These are phyloP conservation scores for Luperina testacea DNA, from an alignment of 2,888 invertebrate genomes.

Conservation along the genomic window DNA sequence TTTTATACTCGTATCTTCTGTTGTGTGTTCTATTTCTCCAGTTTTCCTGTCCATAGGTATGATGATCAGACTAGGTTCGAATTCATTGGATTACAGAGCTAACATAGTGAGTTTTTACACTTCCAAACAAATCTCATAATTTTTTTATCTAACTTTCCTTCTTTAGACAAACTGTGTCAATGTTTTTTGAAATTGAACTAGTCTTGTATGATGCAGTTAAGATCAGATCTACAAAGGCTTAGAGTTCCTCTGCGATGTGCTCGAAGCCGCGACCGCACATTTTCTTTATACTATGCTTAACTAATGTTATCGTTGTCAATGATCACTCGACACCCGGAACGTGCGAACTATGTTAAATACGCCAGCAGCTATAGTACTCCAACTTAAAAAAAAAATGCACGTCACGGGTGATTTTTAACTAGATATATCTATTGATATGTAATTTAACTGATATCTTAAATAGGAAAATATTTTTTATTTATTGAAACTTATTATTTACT, in stretches of 20 bases:
- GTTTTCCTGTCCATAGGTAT: neutral
- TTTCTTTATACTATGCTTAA: slow-evolving; percentile 45
- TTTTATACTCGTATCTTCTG: slow-evolving; percentile 13
- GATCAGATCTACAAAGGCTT: slow-evolving; percentile 6
- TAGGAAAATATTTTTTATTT: slow-evolving; percentile 67
- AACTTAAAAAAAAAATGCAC: slow-evolving; percentile 9
- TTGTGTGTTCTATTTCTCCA: neutral
- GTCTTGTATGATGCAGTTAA: neutral
- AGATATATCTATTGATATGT: slow-evolving; percentile 58
- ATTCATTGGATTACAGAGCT: neutral
- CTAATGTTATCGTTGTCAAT: slow-evolving; percentile 38
- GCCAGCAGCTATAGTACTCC: neutral
- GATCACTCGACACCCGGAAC: slow-evolving; percentile 2
- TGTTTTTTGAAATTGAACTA: slow-evolving; percentile 8
- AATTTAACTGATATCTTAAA: slow-evolving; percentile 60
- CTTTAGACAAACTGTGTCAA: neutral
- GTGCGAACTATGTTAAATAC: slow-evolving; percentile 11
- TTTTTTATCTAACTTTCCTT: neutral
- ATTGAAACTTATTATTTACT: slow-evolving; percentile 63
- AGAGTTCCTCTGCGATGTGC: neutral
- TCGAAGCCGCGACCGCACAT: slow-evolving; percentile 24
- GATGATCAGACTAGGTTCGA: neutral
- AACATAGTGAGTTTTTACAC: neutral
- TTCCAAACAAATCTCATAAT: neutral
- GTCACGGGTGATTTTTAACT: slow-evolving; percentile 46